These are phyloP conservation scores for Ephialtes manifestator DNA, from an alignment of 2,888 invertebrate species.

Conservation along the genomic window DNA sequence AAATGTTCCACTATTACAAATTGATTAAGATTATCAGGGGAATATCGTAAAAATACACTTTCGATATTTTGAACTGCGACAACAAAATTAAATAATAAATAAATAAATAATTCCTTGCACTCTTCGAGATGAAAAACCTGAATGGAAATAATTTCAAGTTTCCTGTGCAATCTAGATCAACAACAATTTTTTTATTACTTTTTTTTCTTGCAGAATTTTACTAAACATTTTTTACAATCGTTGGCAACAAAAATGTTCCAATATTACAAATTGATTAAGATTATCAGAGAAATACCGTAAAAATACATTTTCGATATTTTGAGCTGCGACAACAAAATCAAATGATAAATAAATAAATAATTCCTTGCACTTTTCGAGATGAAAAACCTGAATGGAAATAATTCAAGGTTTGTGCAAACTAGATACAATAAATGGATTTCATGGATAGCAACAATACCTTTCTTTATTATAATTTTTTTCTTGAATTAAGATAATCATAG, in stretches of 20 bases:
- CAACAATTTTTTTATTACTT: too few species aligned
- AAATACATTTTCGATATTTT: background rate
- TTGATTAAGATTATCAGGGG: too few species aligned
- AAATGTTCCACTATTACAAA: too few species aligned
- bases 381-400: background rate
- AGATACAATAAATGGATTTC: background rate
- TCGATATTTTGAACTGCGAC: too few species aligned
- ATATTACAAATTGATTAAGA: background rate
- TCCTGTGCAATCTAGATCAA: too few species aligned
- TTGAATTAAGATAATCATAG: too few species aligned
- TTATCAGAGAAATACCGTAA: background rate
- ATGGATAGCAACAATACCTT: background rate
- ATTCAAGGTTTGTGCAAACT: background rate
- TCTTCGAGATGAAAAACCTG: too few species aligned
- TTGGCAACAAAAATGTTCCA: background rate
- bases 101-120: too few species aligned
- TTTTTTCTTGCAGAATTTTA: background rate
- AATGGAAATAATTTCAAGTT: too few species aligned
- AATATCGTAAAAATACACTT: too few species aligned
- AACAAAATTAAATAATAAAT: too few species aligned
- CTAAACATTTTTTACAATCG: background rate
- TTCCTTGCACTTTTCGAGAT: background rate
- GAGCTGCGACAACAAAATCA: background rate
- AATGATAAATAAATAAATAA: background rate
- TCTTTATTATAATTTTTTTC: background rate